Evolutionary conservation across 2,113 vertebrate genomes (phyloP).

Genomic region (Zootoca vivipara): DNA sequence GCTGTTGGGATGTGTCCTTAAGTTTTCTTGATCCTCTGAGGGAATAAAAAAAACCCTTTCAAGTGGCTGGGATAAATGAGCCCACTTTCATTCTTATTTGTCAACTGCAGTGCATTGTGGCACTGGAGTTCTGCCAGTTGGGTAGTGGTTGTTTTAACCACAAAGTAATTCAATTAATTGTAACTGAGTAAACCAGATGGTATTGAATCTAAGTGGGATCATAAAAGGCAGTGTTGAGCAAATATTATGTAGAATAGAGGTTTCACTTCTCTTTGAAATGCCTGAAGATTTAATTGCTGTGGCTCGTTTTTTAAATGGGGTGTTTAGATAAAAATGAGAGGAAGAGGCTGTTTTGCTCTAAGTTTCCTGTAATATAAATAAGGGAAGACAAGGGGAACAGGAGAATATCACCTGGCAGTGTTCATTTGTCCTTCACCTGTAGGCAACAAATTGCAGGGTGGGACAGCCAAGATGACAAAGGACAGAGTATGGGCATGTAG

Average conservation of each 20-base stretch:
- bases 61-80: not conserved
- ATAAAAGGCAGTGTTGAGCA: not conserved
- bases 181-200: not conserved
- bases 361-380: not conserved
- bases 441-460: not conserved
- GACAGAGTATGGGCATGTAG: not conserved
- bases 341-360: not conserved
- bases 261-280: not conserved
- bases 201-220: not conserved
- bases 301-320: not conserved
- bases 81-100: not conserved
- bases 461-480: not conserved
- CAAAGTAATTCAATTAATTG: slow-evolving; percentile 7
- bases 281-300: not conserved
- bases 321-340: not conserved
- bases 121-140: slow-evolving; percentile 1
- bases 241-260: not conserved
- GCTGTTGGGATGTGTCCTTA: no score
- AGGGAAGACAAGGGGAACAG: not conserved
- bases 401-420: not conserved
- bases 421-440: not conserved
- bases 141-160: not conserved
- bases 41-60: not conserved
- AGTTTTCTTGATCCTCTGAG: no score
- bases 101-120: not conserved